phyloP scores from a whole-genome alignment of 2,113 vertebrate species.

The Nesoenas mayeri region DNA sequence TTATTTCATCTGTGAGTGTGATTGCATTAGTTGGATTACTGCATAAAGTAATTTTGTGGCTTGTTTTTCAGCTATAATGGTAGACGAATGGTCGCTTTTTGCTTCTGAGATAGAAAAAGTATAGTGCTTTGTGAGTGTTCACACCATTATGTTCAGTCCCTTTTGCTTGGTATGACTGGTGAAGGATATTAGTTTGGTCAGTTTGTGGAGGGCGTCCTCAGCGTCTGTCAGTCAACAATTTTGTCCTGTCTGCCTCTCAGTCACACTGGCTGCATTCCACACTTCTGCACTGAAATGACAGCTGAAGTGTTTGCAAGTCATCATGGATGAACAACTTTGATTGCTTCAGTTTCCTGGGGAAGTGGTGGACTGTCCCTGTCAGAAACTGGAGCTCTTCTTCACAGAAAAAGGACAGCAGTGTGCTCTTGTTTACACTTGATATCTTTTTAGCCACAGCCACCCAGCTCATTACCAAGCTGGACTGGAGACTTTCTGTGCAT shows the following conservation, averaged over 20 bases:
- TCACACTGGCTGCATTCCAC: neutral
- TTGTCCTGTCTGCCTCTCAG: neutral
- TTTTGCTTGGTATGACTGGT: neutral
- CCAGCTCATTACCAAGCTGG: neutral
- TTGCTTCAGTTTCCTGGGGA: neutral
- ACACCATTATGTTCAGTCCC: neutral
- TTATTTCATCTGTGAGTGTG: neutral
- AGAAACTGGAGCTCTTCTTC: neutral
- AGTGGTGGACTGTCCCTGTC: neutral
- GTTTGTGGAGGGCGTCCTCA: neutral
- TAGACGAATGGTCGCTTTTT: neutral
- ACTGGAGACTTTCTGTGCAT: neutral
- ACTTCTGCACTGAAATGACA: neutral
- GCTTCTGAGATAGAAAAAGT: neutral
- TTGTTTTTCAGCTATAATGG: neutral
- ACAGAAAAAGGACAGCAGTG: neutral
- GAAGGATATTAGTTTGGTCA: neutral
- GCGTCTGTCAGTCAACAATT: neutral
- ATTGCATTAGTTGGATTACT: neutral
- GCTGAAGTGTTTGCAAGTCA: neutral
- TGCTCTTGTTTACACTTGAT: neutral
- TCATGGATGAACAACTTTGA: neutral
- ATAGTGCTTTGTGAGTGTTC: neutral
- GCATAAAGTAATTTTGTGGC: neutral
- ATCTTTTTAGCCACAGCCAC: neutral